A percentile compares a stretch with the other conserved stretches of the same genome.
Conservation (phyloP, 1,140 invertebrate species). For the Brachionus paranguensis region DNA sequence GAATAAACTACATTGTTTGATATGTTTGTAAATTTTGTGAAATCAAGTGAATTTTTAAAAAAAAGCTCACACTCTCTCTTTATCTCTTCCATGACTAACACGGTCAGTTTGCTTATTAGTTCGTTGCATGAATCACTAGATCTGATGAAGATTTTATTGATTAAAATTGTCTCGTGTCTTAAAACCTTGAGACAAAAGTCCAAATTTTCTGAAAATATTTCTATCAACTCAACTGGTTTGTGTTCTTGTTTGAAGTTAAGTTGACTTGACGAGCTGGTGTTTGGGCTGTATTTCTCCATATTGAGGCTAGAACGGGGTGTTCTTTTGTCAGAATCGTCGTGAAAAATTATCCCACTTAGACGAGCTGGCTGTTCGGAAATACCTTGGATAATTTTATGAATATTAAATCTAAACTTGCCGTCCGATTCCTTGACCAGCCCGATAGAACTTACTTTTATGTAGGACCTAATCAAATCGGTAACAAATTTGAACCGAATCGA, state of each 20-base stretch:
- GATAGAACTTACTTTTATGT: neutral
- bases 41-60: slow-evolving; percentile 10
- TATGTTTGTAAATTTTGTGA: slow-evolving; percentile 16
- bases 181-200: slow-evolving; percentile 34
- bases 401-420: neutral
- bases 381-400: neutral
- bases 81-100: slow-evolving; percentile 7
- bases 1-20: neutral
- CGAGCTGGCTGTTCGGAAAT: neutral
- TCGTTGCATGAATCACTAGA: neutral
- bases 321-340: neutral
- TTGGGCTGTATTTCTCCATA: neutral
- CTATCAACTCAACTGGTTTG: neutral
- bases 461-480: neutral
- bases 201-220: slow-evolving; percentile 13
- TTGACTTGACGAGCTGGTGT: neutral
- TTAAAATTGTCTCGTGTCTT: slow-evolving; percentile 13
- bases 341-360: neutral
- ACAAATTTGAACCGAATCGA: neutral
- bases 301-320: neutral
- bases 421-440: neutral
- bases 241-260: neutral
- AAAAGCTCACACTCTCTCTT: slow-evolving; percentile 15
- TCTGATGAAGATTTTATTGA: neutral
- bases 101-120: neutral